These are phyloP conservation scores for Selenia dentaria DNA, from an alignment of 2,888 invertebrate genomes.

Conservation along the genomic window DNA sequence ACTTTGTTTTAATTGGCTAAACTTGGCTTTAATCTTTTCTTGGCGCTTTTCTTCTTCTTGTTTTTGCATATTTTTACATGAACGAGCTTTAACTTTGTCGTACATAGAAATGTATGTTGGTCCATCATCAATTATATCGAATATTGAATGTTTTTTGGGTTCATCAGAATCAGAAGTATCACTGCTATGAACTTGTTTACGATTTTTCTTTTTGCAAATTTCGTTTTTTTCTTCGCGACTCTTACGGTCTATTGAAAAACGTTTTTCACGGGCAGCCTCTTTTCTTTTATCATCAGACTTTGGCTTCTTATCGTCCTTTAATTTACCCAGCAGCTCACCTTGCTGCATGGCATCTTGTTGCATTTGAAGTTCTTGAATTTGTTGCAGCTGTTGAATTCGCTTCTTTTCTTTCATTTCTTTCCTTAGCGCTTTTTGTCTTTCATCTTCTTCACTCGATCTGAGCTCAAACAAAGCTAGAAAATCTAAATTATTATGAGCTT, in stretches of 20 bases:
- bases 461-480: constrained; percentile 85
- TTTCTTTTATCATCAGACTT: constrained; percentile 76
- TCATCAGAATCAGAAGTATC: constrained; percentile 91
- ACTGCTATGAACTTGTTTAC: constrained; percentile 82
- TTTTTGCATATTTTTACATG: constrained; percentile 97
- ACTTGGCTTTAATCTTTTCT: constrained; percentile 95
- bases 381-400: constrained; percentile 76
- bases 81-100: constrained; percentile 97
- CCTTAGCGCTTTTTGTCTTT: constrained; percentile 80
- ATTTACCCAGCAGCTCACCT: constrained; percentile 64
- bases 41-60: constrained; percentile 94
- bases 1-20: constrained; percentile 94
- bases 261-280: constrained; percentile 74
- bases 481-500: constrained; percentile 81
- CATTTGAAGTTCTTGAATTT: constrained; percentile 79
- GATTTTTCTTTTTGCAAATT: constrained; percentile 67
- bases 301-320: constrained; percentile 70
- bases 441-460: constrained; percentile 85
- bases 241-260: constrained; percentile 78
- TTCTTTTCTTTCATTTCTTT: constrained; percentile 85
- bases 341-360: constrained; percentile 75
- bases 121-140: constrained; percentile 94
- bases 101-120: constrained; percentile 98
- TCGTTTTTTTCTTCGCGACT: constrained; percentile 78
- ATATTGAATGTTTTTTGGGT: constrained; percentile 95